A percentile compares a stretch with the other conserved stretches of the same genome.
phyloP scores from a whole-genome alignment of 2,797 vertebrate genomes.

The Chromis chromis region DNA sequence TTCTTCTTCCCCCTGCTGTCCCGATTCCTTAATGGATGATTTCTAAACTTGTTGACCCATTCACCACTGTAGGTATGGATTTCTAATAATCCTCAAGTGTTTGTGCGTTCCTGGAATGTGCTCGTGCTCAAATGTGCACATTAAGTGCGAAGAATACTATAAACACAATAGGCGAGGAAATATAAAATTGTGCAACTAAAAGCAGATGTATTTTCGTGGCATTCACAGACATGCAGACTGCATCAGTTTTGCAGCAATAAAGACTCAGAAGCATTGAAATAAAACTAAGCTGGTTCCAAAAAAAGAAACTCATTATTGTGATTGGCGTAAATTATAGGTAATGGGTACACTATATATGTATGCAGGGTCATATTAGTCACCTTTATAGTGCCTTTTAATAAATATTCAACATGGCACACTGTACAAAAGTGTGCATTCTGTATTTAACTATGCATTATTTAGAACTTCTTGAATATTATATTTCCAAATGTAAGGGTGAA shows the following conservation, averaged over 20 bases:
- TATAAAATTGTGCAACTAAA: slow-evolving; percentile 3
- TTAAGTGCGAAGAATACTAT: slow-evolving; percentile 8
- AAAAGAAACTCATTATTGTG: slow-evolving; percentile 27
- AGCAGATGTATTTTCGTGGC: not conserved
- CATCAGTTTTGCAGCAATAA: slow-evolving; percentile 19
- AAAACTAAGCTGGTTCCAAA: slow-evolving; percentile 13
- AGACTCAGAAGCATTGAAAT: slow-evolving; percentile 16
- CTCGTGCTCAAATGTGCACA: slow-evolving; percentile 18
- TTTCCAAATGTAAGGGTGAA: not conserved
- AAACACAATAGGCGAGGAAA: slow-evolving; percentile 7
- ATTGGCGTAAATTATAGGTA: slow-evolving; percentile 2
- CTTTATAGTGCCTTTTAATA: slow-evolving; percentile 19
- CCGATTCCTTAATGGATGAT: slow-evolving; percentile 60
- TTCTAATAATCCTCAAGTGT: slow-evolving; percentile 35
- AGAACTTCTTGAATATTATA: not conserved
- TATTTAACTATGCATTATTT: not conserved
- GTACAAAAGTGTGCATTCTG: not conserved
- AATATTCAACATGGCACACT: slow-evolving; percentile 14
- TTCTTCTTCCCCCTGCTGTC: slow-evolving; percentile 17
- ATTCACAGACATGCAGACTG: slow-evolving; percentile 6
- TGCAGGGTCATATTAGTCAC: slow-evolving; percentile 7
- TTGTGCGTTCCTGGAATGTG: slow-evolving; percentile 12
- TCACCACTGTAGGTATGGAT: slow-evolving; percentile 27
- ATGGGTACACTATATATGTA: not conserved
- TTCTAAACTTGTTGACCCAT: slow-evolving; percentile 65